Base-by-base conservation (phyloP, 2,888 invertebrate genomes). In the Podabrus alpinus region DNA sequence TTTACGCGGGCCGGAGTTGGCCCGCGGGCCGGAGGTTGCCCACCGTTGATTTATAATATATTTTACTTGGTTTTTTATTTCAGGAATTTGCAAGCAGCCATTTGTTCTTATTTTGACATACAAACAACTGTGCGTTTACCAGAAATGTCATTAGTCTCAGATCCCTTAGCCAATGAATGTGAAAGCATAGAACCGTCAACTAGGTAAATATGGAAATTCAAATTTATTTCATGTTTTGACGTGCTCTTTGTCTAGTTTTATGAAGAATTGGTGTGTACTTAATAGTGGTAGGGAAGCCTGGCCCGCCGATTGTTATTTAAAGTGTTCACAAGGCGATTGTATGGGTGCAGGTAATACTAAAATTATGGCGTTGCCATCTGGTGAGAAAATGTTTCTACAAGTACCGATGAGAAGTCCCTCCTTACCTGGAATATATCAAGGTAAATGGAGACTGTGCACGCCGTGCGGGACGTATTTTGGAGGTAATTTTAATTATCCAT, bases 81-180 rank as follows among this genome's bases (percentile, higher is more conserved):
- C 87, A 98, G 98, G 98, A 98, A 98, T 88, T 90, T 99, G 72
- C 98, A 98, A 90, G 96, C 95, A 79, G 98, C 98, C 73, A 94
- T 98, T 82, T 95, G 98, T 88, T 95, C 97, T 83, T 98, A 97
- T 87, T 94, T 98, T 88, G 98, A 99, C 88, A 94, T 94, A 84
- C 92, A 94, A 85, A 92, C 93, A 81, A 91, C 92, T 80, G 90
- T 89, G 86, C 92, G 90, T 88, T 89, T 95, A 86, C 94, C 95
- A 82, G 92, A 91, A 68, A 95, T 96, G 95, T 89, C 92, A 61
- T 88, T 96, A 80, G 88, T 93, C 80, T 91, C 90, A 81, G 94
- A 95, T 87, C 91, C 93, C 78, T 92, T 94, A 24, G 91, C 95
- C 77, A 93, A 92, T 59, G 94, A 95, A 83, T 94, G 94, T 73